These are phyloP conservation scores for Darevskia nairensis DNA, from an alignment of 2,797 vertebrate species.

Conservation along the genomic window DNA sequence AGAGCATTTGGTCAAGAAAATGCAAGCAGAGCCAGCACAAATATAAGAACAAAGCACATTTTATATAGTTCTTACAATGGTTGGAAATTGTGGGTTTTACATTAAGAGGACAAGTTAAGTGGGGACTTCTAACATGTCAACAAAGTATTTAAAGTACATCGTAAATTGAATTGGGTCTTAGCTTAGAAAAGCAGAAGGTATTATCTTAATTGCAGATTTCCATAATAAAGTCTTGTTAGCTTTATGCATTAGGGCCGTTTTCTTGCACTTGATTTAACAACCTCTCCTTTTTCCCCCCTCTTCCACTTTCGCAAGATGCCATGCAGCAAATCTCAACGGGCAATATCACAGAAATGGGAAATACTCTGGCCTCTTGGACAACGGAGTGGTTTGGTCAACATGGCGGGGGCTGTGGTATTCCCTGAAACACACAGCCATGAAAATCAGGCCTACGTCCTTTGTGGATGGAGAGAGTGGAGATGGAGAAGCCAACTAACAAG, in stretches of 20 bases:
- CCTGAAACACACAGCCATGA: constrained; percentile 88
- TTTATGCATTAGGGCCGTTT: neutral
- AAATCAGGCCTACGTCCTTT: constrained; percentile 84
- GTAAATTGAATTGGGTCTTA: neutral
- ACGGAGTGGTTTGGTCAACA: constrained; percentile 89
- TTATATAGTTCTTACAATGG: neutral
- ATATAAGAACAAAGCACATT: neutral
- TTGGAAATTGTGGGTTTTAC: neutral
- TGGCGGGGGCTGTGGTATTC: constrained; percentile 93
- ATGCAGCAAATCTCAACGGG: constrained; percentile 89
- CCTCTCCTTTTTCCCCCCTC: neutral
- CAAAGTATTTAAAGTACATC: neutral
- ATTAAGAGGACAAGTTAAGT: neutral
- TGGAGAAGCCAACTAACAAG: constrained; percentile 69
- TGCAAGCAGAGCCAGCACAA: neutral
- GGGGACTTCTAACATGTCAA: neutral
- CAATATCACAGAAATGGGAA: constrained; percentile 84
- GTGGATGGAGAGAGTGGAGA: constrained; percentile 85
- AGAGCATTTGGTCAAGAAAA: neutral
- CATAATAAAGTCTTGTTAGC: neutral
- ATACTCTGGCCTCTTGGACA: constrained; percentile 82
- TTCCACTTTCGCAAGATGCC: constrained; percentile 79
- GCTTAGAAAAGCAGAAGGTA: neutral
- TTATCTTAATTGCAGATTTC: neutral
- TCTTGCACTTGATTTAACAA: neutral